phyloP scores from a whole-genome alignment of 2,888 invertebrate genomes.

The Thalpophila matura region DNA sequence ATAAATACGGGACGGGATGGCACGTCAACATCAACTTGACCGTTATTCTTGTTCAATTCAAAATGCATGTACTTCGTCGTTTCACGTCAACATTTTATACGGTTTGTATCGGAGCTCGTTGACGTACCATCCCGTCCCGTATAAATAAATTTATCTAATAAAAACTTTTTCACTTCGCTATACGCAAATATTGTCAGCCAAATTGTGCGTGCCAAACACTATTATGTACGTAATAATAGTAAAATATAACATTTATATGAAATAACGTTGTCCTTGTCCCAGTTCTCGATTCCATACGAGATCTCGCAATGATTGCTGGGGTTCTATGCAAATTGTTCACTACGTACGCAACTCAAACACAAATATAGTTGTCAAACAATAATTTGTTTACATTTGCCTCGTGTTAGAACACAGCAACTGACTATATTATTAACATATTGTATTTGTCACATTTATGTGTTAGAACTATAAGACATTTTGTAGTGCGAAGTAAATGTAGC shows the following conservation, averaged over 20 bases:
- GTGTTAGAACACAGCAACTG: constrained; percentile 15
- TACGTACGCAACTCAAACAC: constrained; percentile 23
- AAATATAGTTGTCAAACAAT: constrained; percentile 47
- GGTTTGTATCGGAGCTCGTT: no score
- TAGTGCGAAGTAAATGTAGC: no score
- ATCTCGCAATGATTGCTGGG: constrained; percentile 35
- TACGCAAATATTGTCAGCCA: neutral
- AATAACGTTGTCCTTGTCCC: constrained; percentile 15
- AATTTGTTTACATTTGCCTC: constrained; percentile 52
- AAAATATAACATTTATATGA: constrained; percentile 6
- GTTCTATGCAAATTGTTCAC: constrained; percentile 36
- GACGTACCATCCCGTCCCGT: no score
- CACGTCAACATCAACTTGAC: no score
- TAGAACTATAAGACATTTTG: no score
- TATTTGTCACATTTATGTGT: constrained; percentile 18
- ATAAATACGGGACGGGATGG: no score
- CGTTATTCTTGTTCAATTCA: no score
- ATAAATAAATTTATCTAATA: no score
- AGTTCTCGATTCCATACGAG: constrained; percentile 26
- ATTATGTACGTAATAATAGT: neutral
- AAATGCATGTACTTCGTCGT: no score
- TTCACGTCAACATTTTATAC: no score
- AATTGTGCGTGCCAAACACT: constrained; percentile 20
- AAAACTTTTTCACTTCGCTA: neutral
- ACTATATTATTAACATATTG: constrained; percentile 28